Evolutionary conservation across 2,797 vertebrate species (phyloP).

Genomic region (Atherinosoma microstoma): DNA sequence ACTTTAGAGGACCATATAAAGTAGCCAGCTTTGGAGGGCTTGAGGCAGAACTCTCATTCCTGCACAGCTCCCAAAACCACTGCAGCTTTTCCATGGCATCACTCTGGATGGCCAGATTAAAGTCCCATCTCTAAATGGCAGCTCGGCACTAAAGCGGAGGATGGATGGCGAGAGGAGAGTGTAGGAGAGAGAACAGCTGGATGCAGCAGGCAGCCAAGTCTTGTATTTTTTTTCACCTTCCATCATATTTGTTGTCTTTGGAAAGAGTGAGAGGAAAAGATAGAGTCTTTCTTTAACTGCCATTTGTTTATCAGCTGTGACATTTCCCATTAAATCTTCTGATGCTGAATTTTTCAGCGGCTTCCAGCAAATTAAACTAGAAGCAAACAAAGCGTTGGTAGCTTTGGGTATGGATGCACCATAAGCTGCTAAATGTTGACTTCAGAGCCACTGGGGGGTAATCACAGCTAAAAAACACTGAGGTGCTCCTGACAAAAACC

Average conservation of each 20-base stretch:
- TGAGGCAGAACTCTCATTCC: slow-evolving; percentile 57
- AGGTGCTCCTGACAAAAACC: slow-evolving; percentile 69
- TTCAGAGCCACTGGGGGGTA: slow-evolving; percentile 49
- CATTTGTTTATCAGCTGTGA: slow-evolving; percentile 42
- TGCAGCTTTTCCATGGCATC: slow-evolving; percentile 77
- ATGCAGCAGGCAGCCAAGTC: slow-evolving; percentile 52
- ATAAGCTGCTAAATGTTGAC: neutral
- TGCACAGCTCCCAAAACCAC: slow-evolving; percentile 63
- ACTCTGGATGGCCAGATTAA: slow-evolving; percentile 66
- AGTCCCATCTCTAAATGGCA: slow-evolving; percentile 74
- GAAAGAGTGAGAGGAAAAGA: slow-evolving; percentile 22
- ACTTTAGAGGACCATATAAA: slow-evolving; percentile 38
- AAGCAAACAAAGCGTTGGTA: slow-evolving; percentile 6
- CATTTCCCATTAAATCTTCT: slow-evolving; percentile 26
- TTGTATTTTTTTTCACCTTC: slow-evolving; percentile 28
- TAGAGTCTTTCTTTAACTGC: slow-evolving; percentile 22
- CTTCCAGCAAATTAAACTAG: slow-evolving; percentile 11
- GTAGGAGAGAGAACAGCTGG: slow-evolving; percentile 70
- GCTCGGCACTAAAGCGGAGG: slow-evolving; percentile 49
- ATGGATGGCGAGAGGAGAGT: slow-evolving; percentile 39
- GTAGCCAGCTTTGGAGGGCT: slow-evolving; percentile 32
- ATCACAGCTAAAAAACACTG: slow-evolving; percentile 56
- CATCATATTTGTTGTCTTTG: slow-evolving; percentile 61
- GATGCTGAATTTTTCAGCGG: slow-evolving; percentile 5
- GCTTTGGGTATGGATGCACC: neutral